Base-by-base conservation (phyloP, 2,797 vertebrate genomes). In the Rhabdophis nuchalis region DNA sequence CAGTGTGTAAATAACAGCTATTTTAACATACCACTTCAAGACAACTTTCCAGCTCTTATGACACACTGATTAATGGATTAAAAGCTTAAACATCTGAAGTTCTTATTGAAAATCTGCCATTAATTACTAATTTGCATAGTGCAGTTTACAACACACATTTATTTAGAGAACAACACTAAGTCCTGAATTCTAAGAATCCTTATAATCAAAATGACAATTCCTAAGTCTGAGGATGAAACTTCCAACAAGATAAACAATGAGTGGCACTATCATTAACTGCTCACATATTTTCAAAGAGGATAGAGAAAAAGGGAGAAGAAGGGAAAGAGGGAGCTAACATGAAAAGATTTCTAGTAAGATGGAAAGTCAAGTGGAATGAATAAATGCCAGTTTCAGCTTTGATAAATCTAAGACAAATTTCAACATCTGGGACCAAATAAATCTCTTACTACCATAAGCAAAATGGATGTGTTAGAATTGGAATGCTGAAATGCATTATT, bases 61-160 rank as follows among this genome's bases (percentile, higher is more conserved):
- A 89, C 87, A 93, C 92, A 88, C n/a, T 4, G 50, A 94, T 90
- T 23, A 95, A 91, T 32, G 41, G 20, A 95, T 94, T 60, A 96
- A 96, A 96, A 88, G n/a, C 50, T 90, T 89, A 57, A 94, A 95
- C 36, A 54, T 20, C 60, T 64, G 41, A 92, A 93, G 87, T 96
- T 92, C 1, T 0, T 56, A 52, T 46, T 87, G 94, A 94, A 94
- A 95, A 95, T 85, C 85, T 94, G 68, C 68, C 94, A 93, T 94
- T 93, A 87, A 54, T 92, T 61, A 93, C 94, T 95, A 91, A 64
- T 87, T 58, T 85, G 23, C 12, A 87, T 87, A 90, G 64, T 92
- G 92, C 90, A 94, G 89, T n/a, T 92, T 92, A 1, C 1, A 85
- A 85, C 0, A 0, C 57, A 1, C 25, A 54, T 94, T 92, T 89